Evolutionary conservation across 2,113 vertebrate species (phyloP).

Genomic region (Corythornis madagascariensis): DNA sequence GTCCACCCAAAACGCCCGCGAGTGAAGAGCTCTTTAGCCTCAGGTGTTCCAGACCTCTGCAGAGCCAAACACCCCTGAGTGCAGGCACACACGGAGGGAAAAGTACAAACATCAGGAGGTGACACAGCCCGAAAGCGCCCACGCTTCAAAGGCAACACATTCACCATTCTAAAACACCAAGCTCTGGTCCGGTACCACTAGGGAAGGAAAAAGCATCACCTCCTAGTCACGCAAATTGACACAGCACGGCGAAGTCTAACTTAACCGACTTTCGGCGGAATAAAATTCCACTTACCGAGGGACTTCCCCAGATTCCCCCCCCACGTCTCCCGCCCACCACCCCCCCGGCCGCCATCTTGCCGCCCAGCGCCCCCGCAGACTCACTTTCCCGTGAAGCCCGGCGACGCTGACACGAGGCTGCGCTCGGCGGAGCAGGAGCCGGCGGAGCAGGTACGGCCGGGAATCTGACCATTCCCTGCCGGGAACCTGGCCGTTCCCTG

Average conservation of each 20-base stretch:
- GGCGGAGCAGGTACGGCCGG: neutral
- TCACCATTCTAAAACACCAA: rapidly evolving
- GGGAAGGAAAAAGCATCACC: neutral
- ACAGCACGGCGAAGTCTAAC: rapidly evolving
- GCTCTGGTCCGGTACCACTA: rapidly evolving
- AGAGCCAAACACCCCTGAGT: neutral
- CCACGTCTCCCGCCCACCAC: neutral
- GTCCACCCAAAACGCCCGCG: neutral
- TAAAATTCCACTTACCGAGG: rapidly evolving
- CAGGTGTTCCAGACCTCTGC: rapidly evolving
- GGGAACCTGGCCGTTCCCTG: neutral
- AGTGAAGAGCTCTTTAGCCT: neutral
- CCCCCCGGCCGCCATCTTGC: neutral
- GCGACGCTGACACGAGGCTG: neutral
- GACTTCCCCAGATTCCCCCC: rapidly evolving
- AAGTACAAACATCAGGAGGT: rapidly evolving
- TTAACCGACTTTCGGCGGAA: rapidly evolving
- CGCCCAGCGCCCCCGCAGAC: rapidly evolving
- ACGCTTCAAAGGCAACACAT: neutral
- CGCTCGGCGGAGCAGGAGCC: neutral
- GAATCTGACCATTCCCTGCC: too few relatives aligned
- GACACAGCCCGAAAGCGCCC: too few relatives aligned
- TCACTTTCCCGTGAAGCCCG: neutral
- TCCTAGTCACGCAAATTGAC: rapidly evolving
- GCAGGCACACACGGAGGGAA: rapidly evolving